Percentiles rank a stretch among this genome's conserved stretches.
Evolutionary conservation across 1,140 invertebrate genomes (phyloP).

Genomic region (Drosophila pallidifrons): DNA sequence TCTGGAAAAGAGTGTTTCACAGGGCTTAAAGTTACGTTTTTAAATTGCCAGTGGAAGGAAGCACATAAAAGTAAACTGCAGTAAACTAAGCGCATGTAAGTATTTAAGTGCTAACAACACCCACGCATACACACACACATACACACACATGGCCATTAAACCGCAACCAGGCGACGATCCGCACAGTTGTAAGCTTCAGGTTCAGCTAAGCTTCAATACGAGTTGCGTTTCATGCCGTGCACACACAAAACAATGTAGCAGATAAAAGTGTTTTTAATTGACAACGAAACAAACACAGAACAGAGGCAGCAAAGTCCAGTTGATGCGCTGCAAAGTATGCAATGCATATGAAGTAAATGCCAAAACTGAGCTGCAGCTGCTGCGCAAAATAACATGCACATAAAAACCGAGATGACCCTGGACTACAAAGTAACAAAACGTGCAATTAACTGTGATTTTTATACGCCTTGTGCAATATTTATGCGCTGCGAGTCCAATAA

Average conservation of each 20-base stretch:
- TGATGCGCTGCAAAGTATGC: constrained; percentile 21
- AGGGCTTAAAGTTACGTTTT: constrained; percentile 13
- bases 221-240: not conserved
- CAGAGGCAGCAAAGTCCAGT: constrained; percentile 1
- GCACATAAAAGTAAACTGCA: constrained; percentile 46
- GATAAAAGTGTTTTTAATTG: constrained; percentile 64
- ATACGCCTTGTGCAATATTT: constrained; percentile 64
- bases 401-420: constrained; percentile 26
- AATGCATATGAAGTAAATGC: constrained; percentile 35
- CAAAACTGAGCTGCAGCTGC: not conserved
- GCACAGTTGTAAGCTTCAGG: constrained; percentile 1
- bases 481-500: constrained; percentile 49
- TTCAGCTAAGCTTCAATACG: constrained; percentile 22
- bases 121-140: constrained; percentile 9
- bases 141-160: constrained; percentile 20
- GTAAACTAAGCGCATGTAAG: constrained; percentile 32
- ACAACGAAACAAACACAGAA: constrained; percentile 36
- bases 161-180: constrained; percentile 12
- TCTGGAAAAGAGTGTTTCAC: not conserved
- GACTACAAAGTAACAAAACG: constrained; percentile 70
- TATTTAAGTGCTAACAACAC: constrained; percentile 46
- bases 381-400: constrained; percentile 14
- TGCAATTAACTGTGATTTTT: constrained; percentile 78
- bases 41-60: constrained; percentile 3
- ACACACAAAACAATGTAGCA: constrained; percentile 45